Conservation (phyloP, 2,797 vertebrate genomes). For the Xenopus petersii region DNA sequence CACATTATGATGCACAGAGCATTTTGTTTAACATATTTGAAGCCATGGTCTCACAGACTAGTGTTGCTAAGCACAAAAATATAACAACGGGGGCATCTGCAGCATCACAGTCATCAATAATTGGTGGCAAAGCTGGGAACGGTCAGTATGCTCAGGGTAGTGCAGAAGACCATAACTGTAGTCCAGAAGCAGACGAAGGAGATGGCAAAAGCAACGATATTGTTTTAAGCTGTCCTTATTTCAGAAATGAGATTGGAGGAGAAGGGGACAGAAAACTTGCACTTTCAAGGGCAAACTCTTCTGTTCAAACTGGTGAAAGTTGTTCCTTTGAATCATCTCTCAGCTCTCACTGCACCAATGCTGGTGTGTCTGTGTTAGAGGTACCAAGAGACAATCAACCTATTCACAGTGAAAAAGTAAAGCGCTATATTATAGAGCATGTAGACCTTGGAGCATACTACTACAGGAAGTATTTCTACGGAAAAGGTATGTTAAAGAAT, state of each 20-base stretch:
- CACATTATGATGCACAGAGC: conserved; percentile 97
- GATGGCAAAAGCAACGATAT: conserved; percentile 90
- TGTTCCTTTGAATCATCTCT: conserved; percentile 93
- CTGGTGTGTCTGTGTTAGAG: conserved; percentile 93
- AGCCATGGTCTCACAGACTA: conserved; percentile 81
- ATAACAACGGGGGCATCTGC: conserved; percentile 93
- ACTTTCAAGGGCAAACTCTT: conserved; percentile 83
- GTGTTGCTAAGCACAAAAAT: conserved; percentile 86
- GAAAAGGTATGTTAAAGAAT: conserved; percentile 69
- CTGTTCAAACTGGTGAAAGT: conserved; percentile 77
- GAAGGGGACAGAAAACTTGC: conserved; percentile 90
- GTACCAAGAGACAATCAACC: conserved; percentile 92
- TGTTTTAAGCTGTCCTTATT: conserved; percentile 86
- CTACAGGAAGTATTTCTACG: conserved; percentile 95
- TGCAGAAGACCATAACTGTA: conserved; percentile 91
- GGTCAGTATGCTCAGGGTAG: conserved; percentile 88
- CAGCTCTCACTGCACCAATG: conserved; percentile 97
- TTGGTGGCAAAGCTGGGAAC: conserved; percentile 59
- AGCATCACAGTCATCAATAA: conserved; percentile 86
- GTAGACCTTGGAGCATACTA: conserved; percentile 96
- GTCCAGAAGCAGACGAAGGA: conserved; percentile 85
- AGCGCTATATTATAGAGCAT: conserved; percentile 96
- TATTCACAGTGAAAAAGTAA: conserved; percentile 94
- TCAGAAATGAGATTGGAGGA: conserved; percentile 93
- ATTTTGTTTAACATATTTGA: conserved; percentile 93